phyloP scores from a whole-genome alignment of 2,888 invertebrate species.

The Tenthredo notha region DNA sequence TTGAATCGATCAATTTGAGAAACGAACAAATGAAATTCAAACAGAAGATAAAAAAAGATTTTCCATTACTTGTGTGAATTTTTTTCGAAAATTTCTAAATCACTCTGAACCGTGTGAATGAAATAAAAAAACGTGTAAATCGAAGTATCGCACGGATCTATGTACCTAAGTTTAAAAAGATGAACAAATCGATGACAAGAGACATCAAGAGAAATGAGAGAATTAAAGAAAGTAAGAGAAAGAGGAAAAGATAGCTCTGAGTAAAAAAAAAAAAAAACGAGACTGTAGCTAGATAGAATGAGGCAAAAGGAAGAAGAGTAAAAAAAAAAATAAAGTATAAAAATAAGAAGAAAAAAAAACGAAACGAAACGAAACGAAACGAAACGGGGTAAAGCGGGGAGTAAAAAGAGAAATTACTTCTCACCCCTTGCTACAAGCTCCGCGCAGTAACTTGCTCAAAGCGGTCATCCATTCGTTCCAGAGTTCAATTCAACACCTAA shows the following conservation, averaged over 20 bases:
- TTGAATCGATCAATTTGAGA: too few relatives aligned
- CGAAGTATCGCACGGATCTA: not conserved
- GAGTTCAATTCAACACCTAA: constrained; percentile 43
- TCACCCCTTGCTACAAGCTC: constrained; percentile 9
- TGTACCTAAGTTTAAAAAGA: constrained; percentile 1
- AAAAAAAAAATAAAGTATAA: not conserved
- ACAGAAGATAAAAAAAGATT: not conserved
- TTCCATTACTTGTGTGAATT: too few relatives aligned
- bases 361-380: not conserved
- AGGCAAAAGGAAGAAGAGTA: not conserved
- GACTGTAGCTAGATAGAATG: not conserved
- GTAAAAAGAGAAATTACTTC: constrained; percentile 33
- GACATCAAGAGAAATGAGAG: not conserved
- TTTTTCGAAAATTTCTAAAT: too few relatives aligned
- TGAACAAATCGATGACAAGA: constrained; percentile 2
- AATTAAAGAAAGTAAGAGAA: not conserved
- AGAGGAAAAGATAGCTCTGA: not conserved
- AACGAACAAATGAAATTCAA: too few relatives aligned
- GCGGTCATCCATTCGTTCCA: constrained; percentile 28
- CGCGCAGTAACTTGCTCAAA: constrained; percentile 16
- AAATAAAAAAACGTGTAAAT: too few relatives aligned
- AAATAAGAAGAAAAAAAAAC: too few relatives aligned
- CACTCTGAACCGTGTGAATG: too few relatives aligned
- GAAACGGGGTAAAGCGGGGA: not conserved
- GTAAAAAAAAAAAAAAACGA: constrained; percentile 14